A percentile compares a stretch with the other conserved stretches of the same genome.
Conservation (phyloP, 2,888 invertebrate species). For the Nomada hirtipes region DNA sequence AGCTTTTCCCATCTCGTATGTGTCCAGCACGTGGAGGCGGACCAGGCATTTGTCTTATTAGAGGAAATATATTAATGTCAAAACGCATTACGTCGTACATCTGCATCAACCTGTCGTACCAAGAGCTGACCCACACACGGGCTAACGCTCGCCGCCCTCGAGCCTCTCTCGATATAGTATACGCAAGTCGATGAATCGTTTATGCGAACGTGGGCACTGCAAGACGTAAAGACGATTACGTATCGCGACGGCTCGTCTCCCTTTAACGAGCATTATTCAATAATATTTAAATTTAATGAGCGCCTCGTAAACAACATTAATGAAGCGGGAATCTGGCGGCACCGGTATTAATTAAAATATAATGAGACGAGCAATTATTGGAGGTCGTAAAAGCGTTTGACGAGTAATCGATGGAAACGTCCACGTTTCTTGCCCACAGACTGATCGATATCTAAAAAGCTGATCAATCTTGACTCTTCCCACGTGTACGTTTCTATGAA, state of each 20-base stretch:
- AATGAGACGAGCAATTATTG: constrained; percentile 82
- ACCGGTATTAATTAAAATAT: constrained; percentile 81
- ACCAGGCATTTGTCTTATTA: constrained; percentile 68
- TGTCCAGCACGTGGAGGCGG: constrained; percentile 51
- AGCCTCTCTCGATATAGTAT: constrained; percentile 21
- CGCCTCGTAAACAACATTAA: constrained; percentile 80
- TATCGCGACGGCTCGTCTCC: constrained; percentile 53
- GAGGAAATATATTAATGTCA: constrained; percentile 76
- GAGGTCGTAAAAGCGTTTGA: constrained; percentile 75
- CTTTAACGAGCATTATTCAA: constrained; percentile 80
- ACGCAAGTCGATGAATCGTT: background rate
- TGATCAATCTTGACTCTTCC: constrained; percentile 31
- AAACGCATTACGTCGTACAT: constrained; percentile 73
- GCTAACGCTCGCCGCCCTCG: constrained; percentile 25
- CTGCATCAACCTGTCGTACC: constrained; percentile 75
- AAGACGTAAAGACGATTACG: constrained; percentile 60
- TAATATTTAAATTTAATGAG: constrained; percentile 81
- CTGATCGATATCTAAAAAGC: constrained; percentile 43
- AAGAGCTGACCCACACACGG: constrained; percentile 9
- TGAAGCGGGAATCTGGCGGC: constrained; percentile 75
- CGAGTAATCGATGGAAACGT: constrained; percentile 53
- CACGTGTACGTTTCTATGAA: constrained; percentile 1
- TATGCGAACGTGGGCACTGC: constrained; percentile 45
- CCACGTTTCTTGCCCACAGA: constrained; percentile 32
- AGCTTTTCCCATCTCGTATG: constrained; percentile 59